These are phyloP conservation scores for Bombus pascuorum DNA, from an alignment of 1,140 invertebrate genomes.

Conservation along the genomic window DNA sequence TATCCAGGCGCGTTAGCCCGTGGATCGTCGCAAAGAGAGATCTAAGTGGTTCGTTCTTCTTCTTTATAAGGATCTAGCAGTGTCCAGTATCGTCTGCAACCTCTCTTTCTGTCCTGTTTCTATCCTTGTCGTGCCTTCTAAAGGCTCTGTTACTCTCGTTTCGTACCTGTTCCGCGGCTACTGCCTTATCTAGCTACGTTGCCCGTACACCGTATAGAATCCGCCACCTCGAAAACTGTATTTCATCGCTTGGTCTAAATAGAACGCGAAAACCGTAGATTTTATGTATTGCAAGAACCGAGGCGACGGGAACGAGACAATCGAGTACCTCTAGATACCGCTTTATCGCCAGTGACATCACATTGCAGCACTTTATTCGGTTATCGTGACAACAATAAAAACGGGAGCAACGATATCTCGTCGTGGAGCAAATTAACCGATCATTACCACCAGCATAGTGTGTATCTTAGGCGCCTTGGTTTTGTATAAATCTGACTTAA, in stretches of 20 bases:
- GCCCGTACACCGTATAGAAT: conserved; percentile 1
- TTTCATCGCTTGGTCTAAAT: neutral
- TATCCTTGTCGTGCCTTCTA: neutral
- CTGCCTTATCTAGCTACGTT: conserved; percentile 42
- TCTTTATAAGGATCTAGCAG: conserved; percentile 64
- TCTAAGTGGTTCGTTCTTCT: conserved; percentile 55
- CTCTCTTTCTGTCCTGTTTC: conserved; percentile 28
- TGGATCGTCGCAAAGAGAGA: conserved; percentile 31
- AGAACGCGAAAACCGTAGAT: neutral
- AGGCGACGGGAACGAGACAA: neutral
- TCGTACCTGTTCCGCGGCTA: conserved; percentile 31
- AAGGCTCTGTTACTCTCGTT: conserved; percentile 30
- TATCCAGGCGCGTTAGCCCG: conserved; percentile 8
- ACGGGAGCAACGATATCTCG: conserved; percentile 51
- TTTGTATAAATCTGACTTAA: neutral
- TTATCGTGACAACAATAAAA: conserved; percentile 46
- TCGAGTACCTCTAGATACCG: conserved; percentile 38
- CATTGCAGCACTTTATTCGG: conserved; percentile 32
- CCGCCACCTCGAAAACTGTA: conserved; percentile 20
- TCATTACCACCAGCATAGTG: neutral
- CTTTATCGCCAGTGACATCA: conserved; percentile 46
- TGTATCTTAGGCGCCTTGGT: neutral
- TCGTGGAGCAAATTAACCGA: conserved; percentile 38
- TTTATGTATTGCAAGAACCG: neutral
- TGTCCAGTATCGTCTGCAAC: conserved; percentile 41